Evolutionary conservation across 1,140 invertebrate genomes (phyloP), one percentile per base, ranked within the genome.

Genomic region (Tetragonula clypearis): DNA sequence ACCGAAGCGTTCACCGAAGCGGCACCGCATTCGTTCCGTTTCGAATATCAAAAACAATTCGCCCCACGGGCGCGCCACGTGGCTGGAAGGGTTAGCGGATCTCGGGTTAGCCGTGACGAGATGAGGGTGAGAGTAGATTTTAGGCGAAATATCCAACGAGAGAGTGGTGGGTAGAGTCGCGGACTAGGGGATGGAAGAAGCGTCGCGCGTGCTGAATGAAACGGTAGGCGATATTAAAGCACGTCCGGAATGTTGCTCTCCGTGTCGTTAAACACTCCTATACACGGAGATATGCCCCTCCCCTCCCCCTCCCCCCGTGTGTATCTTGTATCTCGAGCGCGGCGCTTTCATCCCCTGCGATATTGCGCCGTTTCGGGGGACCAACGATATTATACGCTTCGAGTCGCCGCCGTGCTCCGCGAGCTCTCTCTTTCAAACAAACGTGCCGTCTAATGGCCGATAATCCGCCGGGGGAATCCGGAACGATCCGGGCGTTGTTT

Each of bases 1-100:
- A 14, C 41, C 49, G 41, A 58, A 55, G 55, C 75, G 85, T 73
- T 84, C 90, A 80, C n/a, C 85, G 86, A 87, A 87, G 89, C 88
- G 84, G 82, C 60, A 84, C 72, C 82, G 75, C 86, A 89, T 91
- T 91, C 89, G 91, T 92, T 92, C 89, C 90, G 88, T 90, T 91
- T 91, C 92, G 84, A 92, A 91, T 92, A 92, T 92, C 90, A 92
- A 92, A 92, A 92, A 92, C 92, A 92, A 92, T 92, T 91, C 86
- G 72, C 74, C 90, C 88, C 80, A 62, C 65, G 82, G 82, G 85
- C 75, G 85, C 75, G 87, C 85, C 88, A 85, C 86, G 85, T 88
- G 85, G 66, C 90, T 73, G 82, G 62, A 91, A 91, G 91, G 90
- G 90, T 91, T 90, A 86, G 82, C 75, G 85, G 76, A 82, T 88